These are phyloP conservation scores for Anthophora plumipes DNA, from an alignment of 2,888 invertebrate genomes.

Conservation along the genomic window DNA sequence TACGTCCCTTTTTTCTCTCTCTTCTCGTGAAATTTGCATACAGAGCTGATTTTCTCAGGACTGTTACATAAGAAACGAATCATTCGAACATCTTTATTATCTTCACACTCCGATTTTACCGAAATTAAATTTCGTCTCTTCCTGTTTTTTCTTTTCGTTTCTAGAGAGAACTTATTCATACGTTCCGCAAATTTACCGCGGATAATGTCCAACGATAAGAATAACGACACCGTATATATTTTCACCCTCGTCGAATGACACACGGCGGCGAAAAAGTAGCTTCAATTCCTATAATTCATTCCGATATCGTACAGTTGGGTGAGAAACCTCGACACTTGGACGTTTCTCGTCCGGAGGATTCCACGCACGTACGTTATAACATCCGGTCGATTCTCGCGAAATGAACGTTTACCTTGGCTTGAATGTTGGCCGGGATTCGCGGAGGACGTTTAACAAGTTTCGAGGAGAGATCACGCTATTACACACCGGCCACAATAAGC, in stretches of 20 bases:
- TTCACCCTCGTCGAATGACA: neutral
- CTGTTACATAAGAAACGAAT: neutral
- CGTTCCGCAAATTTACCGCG: no score
- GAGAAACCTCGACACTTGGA: conserved; percentile 44
- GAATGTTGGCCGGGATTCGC: neutral
- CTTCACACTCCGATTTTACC: neutral
- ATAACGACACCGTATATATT: neutral
- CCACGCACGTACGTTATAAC: conserved; percentile 57
- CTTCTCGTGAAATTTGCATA: neutral
- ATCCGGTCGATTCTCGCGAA: conserved; percentile 41
- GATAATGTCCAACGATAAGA: neutral
- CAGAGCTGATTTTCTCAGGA: neutral
- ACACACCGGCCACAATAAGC: neutral
- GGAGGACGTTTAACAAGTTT: conserved; percentile 45
- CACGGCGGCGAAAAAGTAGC: conserved; percentile 30
- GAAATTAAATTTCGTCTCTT: neutral
- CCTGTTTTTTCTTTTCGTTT: no score
- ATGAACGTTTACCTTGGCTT: conserved; percentile 55
- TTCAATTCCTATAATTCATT: conserved; percentile 43
- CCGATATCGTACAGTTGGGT: conserved; percentile 39
- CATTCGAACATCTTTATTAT: neutral
- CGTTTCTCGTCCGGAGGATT: conserved; percentile 41
- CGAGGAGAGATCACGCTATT: conserved; percentile 11
- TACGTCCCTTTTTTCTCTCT: no score
- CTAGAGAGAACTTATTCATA: no score